Evolutionary conservation across 1,140 invertebrate species (phyloP).

Genomic region (Drosophila varians): DNA sequence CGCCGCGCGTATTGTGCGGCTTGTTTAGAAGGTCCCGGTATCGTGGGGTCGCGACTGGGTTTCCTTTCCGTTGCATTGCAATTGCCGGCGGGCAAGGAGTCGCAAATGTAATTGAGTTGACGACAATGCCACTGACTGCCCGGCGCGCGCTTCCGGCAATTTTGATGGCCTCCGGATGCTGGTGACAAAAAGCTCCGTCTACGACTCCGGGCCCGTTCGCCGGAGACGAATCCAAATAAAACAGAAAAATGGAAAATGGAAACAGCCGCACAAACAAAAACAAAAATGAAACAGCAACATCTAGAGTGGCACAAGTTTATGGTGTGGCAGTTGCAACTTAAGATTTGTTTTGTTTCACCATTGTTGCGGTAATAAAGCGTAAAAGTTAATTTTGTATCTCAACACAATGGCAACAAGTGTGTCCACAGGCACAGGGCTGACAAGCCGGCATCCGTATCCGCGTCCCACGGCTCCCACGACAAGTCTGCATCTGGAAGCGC

Average conservation of each 20-base stretch:
- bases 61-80: conserved; percentile 27
- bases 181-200: conserved; percentile 54
- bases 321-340: conserved; percentile 35
- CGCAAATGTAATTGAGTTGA: conserved; percentile 77
- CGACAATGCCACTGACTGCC: conserved; percentile 56
- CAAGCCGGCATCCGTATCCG: not conserved
- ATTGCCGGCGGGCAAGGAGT: conserved; percentile 51
- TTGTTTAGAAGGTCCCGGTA: conserved; percentile 56
- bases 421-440: conserved; percentile 9
- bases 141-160: conserved; percentile 67
- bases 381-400: conserved; percentile 71
- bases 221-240: conserved; percentile 35
- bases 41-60: conserved; percentile 16
- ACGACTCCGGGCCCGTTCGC: conserved; percentile 1
- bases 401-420: conserved; percentile 52
- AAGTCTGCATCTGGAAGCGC: not conserved
- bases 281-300: conserved; percentile 7
- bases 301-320: conserved; percentile 26
- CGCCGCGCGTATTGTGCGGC: conserved; percentile 63
- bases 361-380: conserved; percentile 75
- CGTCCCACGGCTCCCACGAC: not conserved
- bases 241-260: conserved; percentile 18
- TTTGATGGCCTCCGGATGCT: conserved; percentile 74
- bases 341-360: conserved; percentile 70
- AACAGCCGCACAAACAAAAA: conserved; percentile 1